Evolutionary conservation across 1,140 invertebrate genomes (phyloP), one percentile per base, ranked within the genome.

Genomic region (Vanessa tameamea): DNA sequence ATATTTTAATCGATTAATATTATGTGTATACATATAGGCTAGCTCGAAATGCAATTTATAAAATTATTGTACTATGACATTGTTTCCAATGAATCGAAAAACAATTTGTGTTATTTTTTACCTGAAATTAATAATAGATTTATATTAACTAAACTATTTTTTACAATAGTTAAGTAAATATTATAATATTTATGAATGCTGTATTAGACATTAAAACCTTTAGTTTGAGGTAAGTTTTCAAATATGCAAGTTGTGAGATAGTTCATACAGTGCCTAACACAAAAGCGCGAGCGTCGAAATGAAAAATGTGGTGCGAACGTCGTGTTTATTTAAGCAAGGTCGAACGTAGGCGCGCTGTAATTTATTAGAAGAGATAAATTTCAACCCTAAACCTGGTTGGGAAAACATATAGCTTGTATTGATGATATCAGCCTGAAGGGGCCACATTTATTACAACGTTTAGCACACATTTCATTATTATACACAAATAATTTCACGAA

Each of bases 311-410:
- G 81, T 88, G 85, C 81, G 81, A 87, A 86, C 84, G 77, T 82
- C 83, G 85, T 89, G 83, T 88, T 87, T 89, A 83, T 86, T 89
- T 86, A 87, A 88, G 80, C 83, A 82, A 84, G 80, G 85, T 82
- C 84, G 79, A 76, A 77, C 73, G 75, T 80, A 84, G 73, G 78
- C 79, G 78, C 73, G 79, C 47, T 74, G 82, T 88, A 84, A 88
- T 89, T 88, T 89, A 89, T 89, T 86, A 88, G 83, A 63, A 76
- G 72, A 86, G 84, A 89, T 89, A 89, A 89, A 88, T 88, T 89
- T 86, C 78, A 82, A 78, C 79, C 81, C 80, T 84, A 76, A 87
- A 82, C 78, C 82, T 76, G 77, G 67, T 78, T 53, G 76, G 77
- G 76, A 72, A 78, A 84, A 86, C 82, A 80, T 83, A 87, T 87